Evolutionary conservation across 2,888 invertebrate genomes (phyloP).

Genomic region (Cephalotes varians): DNA sequence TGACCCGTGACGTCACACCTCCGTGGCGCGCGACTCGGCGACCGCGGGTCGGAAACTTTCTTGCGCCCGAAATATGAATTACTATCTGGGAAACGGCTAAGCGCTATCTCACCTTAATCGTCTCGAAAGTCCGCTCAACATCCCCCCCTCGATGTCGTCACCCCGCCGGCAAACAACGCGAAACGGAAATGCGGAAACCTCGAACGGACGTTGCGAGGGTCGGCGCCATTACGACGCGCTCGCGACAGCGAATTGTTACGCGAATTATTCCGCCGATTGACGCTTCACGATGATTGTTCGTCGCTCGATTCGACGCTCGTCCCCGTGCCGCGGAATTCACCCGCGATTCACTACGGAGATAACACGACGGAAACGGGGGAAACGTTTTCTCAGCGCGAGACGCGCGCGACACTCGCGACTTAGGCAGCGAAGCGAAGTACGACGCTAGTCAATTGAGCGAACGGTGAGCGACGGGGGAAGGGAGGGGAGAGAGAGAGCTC

Average conservation of each 20-base stretch:
- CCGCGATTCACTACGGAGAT: neutral
- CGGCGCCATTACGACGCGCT: neutral
- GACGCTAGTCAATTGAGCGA: neutral
- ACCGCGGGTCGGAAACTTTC: neutral
- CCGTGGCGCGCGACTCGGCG: too few relatives aligned
- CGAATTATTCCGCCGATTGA: neutral
- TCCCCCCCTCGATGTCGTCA: neutral
- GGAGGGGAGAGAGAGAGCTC: neutral
- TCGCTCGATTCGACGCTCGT: neutral
- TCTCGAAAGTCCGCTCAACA: neutral
- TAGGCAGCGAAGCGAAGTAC: neutral
- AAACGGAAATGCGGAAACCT: neutral
- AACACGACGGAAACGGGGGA: neutral
- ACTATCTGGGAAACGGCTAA: neutral
- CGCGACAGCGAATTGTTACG: neutral
- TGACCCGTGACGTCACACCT: neutral
- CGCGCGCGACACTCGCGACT: neutral
- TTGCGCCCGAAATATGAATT: neutral
- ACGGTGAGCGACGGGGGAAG: too few relatives aligned
- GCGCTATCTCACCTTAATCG: neutral
- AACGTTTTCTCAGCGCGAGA: too few relatives aligned
- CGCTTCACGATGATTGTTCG: neutral
- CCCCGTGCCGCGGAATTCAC: neutral
- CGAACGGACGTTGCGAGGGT: neutral
- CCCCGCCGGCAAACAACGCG: neutral